Evolutionary conservation across 2,797 vertebrate species (phyloP).

Genomic region (Muscicapa striata): DNA sequence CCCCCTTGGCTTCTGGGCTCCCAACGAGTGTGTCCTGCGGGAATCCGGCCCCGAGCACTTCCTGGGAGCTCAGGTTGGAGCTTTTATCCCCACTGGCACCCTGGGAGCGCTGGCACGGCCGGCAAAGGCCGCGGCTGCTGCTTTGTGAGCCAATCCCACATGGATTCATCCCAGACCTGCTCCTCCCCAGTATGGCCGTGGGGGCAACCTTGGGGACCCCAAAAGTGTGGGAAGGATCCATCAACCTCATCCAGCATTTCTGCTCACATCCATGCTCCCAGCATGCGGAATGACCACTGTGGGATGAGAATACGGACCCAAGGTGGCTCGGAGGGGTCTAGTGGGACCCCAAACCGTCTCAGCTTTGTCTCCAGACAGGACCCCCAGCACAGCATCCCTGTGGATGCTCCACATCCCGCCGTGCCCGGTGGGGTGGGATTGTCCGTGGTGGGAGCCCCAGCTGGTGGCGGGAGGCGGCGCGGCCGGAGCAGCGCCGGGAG

Average conservation of each 20-base stretch:
- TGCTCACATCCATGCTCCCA: accelerated
- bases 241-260: neutral
- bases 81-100: neutral
- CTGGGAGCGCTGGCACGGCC: neutral
- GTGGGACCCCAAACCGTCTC: neutral
- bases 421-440: neutral
- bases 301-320: accelerated
- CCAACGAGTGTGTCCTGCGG: accelerated
- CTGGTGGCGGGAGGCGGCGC: neutral
- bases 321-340: neutral
- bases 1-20: neutral
- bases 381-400: accelerated
- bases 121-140: neutral
- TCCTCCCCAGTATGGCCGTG: neutral
- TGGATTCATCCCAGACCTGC: no score
- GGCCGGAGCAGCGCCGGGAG: neutral
- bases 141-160: no score
- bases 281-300: accelerated
- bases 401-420: accelerated
- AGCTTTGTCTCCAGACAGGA: neutral
- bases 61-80: neutral
- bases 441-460: neutral
- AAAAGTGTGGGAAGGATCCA: neutral
- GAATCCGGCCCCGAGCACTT: neutral
- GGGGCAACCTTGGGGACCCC: neutral